Conservation (phyloP, 2,888 invertebrate species). For the Argyra leucocephala region DNA sequence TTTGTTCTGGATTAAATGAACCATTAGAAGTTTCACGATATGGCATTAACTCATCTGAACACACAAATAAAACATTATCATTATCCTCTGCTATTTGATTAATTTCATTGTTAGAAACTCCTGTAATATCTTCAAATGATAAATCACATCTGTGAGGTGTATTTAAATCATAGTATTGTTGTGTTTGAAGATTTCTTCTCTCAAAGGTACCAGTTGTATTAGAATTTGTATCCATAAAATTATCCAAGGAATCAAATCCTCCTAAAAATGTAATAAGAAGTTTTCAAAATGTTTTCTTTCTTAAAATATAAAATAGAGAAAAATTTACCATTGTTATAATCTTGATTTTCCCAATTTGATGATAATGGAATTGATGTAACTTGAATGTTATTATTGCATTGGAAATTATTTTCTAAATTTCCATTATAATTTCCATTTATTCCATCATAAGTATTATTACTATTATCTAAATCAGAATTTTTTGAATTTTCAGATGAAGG, state of each 20-base stretch:
- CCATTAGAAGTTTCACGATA: conserved; percentile 17
- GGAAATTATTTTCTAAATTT: not conserved
- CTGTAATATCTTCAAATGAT: conserved; percentile 39
- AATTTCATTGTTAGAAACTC: conserved; percentile 22
- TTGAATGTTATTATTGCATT: not conserved
- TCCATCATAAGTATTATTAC: conserved; percentile 19
- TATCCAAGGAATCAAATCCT: conserved; percentile 23
- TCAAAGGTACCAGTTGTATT: conserved; percentile 14
- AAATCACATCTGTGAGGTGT: conserved; percentile 37
- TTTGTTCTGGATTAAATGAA: conserved; percentile 17
- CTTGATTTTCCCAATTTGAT: not conserved
- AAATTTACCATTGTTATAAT: not conserved
- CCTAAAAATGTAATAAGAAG: no score
- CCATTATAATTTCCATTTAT: conserved; percentile 12
- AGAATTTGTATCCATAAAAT: conserved; percentile 23
- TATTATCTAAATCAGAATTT: conserved; percentile 23
- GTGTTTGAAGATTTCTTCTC: conserved; percentile 18
- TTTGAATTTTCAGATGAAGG: conserved; percentile 26
- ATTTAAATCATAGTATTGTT: conserved; percentile 28
- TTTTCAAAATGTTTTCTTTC: not conserved
- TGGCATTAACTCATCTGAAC: not conserved
- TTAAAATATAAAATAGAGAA: not conserved
- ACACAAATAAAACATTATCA: conserved; percentile 22
- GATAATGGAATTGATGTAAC: not conserved
- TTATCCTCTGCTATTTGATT: conserved; percentile 19